These are phyloP conservation scores for Hemibagrus guttatus DNA, from an alignment of 2,797 vertebrate genomes.

Conservation along the genomic window DNA sequence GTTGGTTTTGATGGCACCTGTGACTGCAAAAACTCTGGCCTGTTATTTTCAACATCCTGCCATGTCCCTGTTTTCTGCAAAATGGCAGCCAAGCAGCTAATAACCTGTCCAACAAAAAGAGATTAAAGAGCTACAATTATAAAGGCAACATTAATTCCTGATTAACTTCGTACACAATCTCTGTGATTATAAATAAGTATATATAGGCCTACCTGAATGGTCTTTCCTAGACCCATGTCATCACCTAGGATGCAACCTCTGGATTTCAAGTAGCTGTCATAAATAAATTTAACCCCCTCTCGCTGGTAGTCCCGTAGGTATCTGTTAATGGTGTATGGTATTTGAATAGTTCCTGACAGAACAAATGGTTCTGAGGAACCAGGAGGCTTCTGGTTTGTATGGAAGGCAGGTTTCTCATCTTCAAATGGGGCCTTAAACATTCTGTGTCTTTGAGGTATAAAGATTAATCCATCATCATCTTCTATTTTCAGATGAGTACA, in stretches of 20 bases:
- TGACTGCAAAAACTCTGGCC: conserved; percentile 87
- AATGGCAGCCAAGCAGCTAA: conserved; percentile 91
- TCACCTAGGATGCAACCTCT: conserved; percentile 93
- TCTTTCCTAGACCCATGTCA: conserved; percentile 98
- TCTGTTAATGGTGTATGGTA: conserved; percentile 94
- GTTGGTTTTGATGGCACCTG: conserved; percentile 70
- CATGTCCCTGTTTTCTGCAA: conserved; percentile 90
- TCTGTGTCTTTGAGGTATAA: background rate
- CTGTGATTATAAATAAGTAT: background rate
- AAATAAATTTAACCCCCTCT: conserved; percentile 87
- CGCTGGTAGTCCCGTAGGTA: conserved; percentile 94
- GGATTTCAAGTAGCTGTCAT: conserved; percentile 78
- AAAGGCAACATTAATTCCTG: background rate
- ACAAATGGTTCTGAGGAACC: conserved; percentile 71
- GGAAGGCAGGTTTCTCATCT: conserved; percentile 88
- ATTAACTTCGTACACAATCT: background rate
- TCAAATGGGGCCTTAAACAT: conserved; percentile 61
- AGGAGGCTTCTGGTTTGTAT: conserved; percentile 66
- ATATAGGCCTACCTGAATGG: conserved; percentile 83
- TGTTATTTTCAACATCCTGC: conserved; percentile 91
- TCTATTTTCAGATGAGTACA: conserved; percentile 1
- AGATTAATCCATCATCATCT: conserved; percentile 17
- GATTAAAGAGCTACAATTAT: background rate
- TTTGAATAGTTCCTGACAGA: conserved; percentile 74
- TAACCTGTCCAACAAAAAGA: conserved; percentile 75